A percentile compares a stretch with the other conserved stretches of the same genome.
Evolutionary conservation across 2,113 vertebrate species (phyloP).

Genomic region (Lanius ludovicianus): DNA sequence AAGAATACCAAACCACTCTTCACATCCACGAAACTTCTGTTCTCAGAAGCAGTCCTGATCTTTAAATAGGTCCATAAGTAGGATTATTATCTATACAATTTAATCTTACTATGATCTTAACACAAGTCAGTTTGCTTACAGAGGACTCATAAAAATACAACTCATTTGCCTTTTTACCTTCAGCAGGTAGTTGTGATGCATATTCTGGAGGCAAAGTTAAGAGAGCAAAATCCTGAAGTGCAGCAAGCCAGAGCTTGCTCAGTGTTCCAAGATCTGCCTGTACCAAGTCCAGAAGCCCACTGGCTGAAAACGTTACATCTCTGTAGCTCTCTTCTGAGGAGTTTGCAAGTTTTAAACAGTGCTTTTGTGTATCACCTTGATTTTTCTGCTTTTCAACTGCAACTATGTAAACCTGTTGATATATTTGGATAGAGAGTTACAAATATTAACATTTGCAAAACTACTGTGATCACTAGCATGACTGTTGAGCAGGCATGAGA

Average conservation of each 20-base stretch:
- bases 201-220: slow-evolving; percentile 86
- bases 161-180: slow-evolving; percentile 76
- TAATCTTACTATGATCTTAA: not conserved
- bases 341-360: slow-evolving; percentile 20
- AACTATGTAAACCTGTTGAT: slow-evolving; percentile 88
- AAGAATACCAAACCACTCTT: not conserved
- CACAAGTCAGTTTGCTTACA: not conserved
- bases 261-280: slow-evolving; percentile 83
- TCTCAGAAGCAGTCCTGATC: not conserved
- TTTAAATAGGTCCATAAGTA: not conserved
- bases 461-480: not conserved
- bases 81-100: not conserved
- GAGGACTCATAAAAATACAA: not conserved
- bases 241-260: slow-evolving; percentile 89
- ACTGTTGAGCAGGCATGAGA: not conserved
- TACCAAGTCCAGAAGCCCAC: slow-evolving; percentile 83
- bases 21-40: not conserved
- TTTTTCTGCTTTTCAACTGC: slow-evolving; percentile 82
- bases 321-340: slow-evolving; percentile 55
- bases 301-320: slow-evolving; percentile 4
- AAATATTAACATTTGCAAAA: not conserved
- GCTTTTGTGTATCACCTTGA: slow-evolving; percentile 33
- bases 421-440: slow-evolving; percentile 10
- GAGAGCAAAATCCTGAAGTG: slow-evolving; percentile 88
- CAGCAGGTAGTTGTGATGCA: slow-evolving; percentile 77